Base-by-base conservation (phyloP, 2,888 invertebrate genomes). In the Disparrhopalites patrizii region DNA sequence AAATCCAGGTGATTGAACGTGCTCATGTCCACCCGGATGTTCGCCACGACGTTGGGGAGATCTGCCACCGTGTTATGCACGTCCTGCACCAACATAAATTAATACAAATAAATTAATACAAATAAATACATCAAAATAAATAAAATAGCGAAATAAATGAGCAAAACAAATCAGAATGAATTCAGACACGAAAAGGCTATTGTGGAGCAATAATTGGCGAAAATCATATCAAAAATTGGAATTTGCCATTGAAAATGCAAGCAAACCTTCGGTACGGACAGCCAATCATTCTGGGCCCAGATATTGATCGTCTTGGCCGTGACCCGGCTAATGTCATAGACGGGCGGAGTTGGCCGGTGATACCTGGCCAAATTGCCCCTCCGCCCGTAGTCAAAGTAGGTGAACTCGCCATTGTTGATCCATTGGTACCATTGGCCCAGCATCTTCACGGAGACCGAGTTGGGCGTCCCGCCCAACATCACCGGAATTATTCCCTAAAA, bases 1-100 rank as follows among this genome's bases (percentile, higher is more conserved):
- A 87, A 89, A 77, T 89, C 89, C 13, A 88, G 79, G 73, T 89
- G 89, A 77, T 87, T 88, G 75, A 88, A 89, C 55, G 84, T 81
- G 38, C 83, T 79, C 56, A 82, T 79, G 0, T 86, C 83, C 15
- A 89, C 83, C 72, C 83, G 79, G 71, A 85, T 85, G 76, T 83
- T 81, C n/a, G 83, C 80, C 31, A 83, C 85, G 54, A 85, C 81
- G 72, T 83, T 83, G 0, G 81, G 79, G 25, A 89, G 76, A 64
- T 82, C 79, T 0, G 79, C 77, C 57, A 82, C 83, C 43, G 88
- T 78, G 56, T 79, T 81, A 10, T 81, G 77, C 0, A 87, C 86
- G 76, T 88, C 88, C 77, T 83, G 25, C 23, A n/a, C 10, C n/a
- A 23, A n/a, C n/a, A 23, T 10, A 7, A 43, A 5, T 5, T 18